Conservation (phyloP, 2,888 invertebrate species). For the Sabatieria punctata region DNA sequence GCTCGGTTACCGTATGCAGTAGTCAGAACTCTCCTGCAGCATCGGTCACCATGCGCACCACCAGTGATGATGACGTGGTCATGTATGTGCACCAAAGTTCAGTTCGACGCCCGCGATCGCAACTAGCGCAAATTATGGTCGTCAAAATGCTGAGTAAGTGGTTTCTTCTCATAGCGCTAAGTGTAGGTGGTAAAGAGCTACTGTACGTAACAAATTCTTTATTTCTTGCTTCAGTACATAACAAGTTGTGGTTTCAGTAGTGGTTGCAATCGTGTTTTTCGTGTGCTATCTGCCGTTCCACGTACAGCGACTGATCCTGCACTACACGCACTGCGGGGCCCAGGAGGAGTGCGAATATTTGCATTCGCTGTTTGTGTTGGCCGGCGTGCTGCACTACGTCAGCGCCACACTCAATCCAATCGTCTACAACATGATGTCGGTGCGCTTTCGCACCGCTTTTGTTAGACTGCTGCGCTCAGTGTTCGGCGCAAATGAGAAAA, state of each 20-base stretch:
- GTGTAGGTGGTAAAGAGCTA: neutral
- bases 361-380: constrained; percentile 17
- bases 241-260: constrained; percentile 13
- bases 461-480: no score
- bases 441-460: constrained; percentile 17
- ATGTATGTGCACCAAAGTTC: no score
- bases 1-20: no score
- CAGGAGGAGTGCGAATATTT: constrained; percentile 9
- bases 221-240: neutral
- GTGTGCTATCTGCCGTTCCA: constrained; percentile 29
- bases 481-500: no score
- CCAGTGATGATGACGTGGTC: no score
- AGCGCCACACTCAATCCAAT: constrained; percentile 27
- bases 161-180: neutral
- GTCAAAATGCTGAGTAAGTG: constrained; percentile 24
- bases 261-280: constrained; percentile 25
- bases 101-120: no score
- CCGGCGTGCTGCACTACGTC: constrained; percentile 26
- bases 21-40: no score
- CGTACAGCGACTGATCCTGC: constrained; percentile 22
- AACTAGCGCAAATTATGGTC: constrained; percentile 27
- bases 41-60: no score
- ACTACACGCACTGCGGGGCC: constrained; percentile 19
- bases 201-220: neutral
- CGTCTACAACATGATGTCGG: constrained; percentile 21